Conservation (phyloP, 2,888 invertebrate genomes). For the Leptopilina drosophilae region DNA sequence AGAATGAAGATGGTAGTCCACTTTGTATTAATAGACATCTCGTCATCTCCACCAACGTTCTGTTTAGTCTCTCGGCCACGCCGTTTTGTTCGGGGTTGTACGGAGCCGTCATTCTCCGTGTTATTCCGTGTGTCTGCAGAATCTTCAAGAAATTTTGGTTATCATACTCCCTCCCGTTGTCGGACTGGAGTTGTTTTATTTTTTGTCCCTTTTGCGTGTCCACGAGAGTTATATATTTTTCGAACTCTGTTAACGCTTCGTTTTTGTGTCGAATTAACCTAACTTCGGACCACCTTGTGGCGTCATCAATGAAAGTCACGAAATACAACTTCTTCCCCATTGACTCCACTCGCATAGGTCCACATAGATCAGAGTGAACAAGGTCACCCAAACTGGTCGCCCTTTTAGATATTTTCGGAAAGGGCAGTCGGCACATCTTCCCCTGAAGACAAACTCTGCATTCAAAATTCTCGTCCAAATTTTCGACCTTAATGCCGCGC, state of each 20-base stretch:
- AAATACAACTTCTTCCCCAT: too few species aligned
- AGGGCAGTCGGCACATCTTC: too few species aligned
- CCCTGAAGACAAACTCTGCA: too few species aligned
- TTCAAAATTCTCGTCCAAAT: too few species aligned
- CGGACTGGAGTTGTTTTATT: slow-evolving; percentile 50
- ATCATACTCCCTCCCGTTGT: slow-evolving; percentile 47
- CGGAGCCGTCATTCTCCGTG: slow-evolving; percentile 56
- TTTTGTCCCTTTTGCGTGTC: slow-evolving; percentile 53
- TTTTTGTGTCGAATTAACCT: slow-evolving; percentile 53
- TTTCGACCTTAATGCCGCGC: too few species aligned
- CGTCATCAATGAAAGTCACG: too few species aligned
- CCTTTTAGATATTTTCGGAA: too few species aligned
- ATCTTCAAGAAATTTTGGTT: slow-evolving; percentile 57
- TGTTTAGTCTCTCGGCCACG: slow-evolving; percentile 14
- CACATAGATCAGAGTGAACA: too few species aligned
- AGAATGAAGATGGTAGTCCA: slow-evolving; percentile 57
- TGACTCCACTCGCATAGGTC: too few species aligned
- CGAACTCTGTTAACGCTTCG: slow-evolving; percentile 53
- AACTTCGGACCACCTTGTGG: slow-evolving; percentile 17
- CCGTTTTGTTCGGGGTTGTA: slow-evolving; percentile 65
- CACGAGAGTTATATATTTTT: slow-evolving; percentile 50
- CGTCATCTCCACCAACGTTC: slow-evolving; percentile 62
- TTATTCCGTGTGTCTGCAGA: slow-evolving; percentile 56
- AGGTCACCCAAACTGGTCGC: too few species aligned
- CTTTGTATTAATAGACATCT: slow-evolving; percentile 60